These are phyloP conservation scores for Pseudococcus longispinus DNA, from an alignment of 2,888 invertebrate species.

Conservation along the genomic window DNA sequence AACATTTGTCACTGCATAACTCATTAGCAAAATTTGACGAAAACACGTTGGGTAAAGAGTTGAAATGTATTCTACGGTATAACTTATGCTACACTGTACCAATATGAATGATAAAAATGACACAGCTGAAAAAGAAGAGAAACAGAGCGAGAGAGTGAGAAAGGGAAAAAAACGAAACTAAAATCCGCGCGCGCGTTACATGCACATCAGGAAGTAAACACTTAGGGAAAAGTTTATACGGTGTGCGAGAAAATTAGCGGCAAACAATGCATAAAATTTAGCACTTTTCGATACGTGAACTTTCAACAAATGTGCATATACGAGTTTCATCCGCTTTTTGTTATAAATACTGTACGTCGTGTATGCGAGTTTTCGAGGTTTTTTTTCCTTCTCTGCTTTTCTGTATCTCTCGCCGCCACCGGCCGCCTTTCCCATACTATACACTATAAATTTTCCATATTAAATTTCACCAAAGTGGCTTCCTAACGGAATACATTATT, in stretches of 20 bases:
- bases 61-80: neutral
- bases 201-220: neutral
- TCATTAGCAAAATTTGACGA: neutral
- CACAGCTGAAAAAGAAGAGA: neutral
- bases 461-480: neutral
- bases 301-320: neutral
- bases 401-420: neutral
- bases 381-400: neutral
- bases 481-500: neutral
- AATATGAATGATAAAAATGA: neutral
- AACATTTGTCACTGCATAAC: neutral
- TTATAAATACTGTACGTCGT: neutral
- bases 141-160: neutral
- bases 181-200: neutral
- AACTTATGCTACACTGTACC: neutral
- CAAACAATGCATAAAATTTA: neutral
- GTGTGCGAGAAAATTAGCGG: neutral
- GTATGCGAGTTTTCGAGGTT: neutral
- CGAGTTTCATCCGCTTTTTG: neutral
- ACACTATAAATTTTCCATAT: neutral
- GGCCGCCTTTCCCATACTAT: neutral
- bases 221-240: neutral
- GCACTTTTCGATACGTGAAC: neutral
- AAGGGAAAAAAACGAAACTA: neutral
- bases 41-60: neutral